Percentiles rank a stretch among this genome's conserved stretches.
These are phyloP conservation scores for Drosophila ohnishii DNA, from an alignment of 1,140 invertebrate species.

Conservation along the genomic window DNA sequence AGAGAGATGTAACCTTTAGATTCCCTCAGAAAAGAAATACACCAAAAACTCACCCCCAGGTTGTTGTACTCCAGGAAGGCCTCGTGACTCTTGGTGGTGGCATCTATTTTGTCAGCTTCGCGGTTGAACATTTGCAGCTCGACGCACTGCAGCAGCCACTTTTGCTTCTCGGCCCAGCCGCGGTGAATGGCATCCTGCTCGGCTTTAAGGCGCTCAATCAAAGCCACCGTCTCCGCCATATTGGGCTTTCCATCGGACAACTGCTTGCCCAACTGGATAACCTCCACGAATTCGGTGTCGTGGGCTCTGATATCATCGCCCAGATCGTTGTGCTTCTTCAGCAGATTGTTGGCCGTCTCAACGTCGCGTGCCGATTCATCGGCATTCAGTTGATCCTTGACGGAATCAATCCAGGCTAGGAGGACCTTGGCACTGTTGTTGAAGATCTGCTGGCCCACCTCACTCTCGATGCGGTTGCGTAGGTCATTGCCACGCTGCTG, in stretches of 20 bases:
- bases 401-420: constrained; percentile 89
- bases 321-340: constrained; percentile 96
- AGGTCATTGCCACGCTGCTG: constrained; percentile 92
- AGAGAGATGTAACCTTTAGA: constrained; percentile 23
- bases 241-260: constrained; percentile 88
- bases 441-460: constrained; percentile 97
- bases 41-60: constrained; percentile 88
- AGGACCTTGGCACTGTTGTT: constrained; percentile 92
- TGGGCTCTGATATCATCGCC: constrained; percentile 96
- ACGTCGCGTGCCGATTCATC: constrained; percentile 94
- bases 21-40: neutral
- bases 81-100: constrained; percentile 96
- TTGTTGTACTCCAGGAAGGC: constrained; percentile 95
- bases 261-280: constrained; percentile 90
- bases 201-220: constrained; percentile 88
- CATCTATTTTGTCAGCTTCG: constrained; percentile 98
- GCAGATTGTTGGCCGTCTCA: constrained; percentile 93
- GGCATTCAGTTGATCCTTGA: constrained; percentile 92
- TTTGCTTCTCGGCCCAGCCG: constrained; percentile 92
- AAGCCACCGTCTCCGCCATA: constrained; percentile 88
- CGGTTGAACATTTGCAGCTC: constrained; percentile 96
- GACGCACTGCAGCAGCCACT: constrained; percentile 92
- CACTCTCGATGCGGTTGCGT: constrained; percentile 92
- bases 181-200: constrained; percentile 90
- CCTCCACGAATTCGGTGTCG: constrained; percentile 88